These are phyloP conservation scores for Latrodectus geometricus DNA, from an alignment of 1,140 invertebrate species.

Conservation along the genomic window DNA sequence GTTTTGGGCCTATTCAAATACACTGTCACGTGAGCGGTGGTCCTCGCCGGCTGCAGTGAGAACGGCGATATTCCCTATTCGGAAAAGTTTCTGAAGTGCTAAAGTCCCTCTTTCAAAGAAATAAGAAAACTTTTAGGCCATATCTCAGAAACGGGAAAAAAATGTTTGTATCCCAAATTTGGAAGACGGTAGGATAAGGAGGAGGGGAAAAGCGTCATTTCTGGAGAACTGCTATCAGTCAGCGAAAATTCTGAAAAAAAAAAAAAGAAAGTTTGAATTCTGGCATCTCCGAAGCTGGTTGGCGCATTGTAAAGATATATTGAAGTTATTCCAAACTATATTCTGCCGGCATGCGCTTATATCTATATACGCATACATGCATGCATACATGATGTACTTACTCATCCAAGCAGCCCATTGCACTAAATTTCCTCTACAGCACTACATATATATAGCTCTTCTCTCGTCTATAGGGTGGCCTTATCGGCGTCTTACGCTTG, in stretches of 20 bases:
- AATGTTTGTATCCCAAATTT: slow-evolving; percentile 1
- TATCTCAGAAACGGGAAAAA: slow-evolving; percentile 30
- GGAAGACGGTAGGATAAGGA: background rate
- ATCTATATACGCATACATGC: slow-evolving; percentile 10
- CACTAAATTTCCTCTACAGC: slow-evolving; percentile 42
- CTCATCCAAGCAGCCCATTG: slow-evolving; percentile 25
- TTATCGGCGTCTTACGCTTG: slow-evolving; percentile 51
- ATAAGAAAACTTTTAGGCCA: background rate
- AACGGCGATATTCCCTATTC: background rate
- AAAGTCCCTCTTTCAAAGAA: slow-evolving; percentile 1
- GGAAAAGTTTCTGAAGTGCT: background rate
- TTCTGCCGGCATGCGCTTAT: background rate
- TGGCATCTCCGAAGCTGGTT: background rate
- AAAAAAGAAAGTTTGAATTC: slow-evolving; percentile 9
- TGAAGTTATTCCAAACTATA: background rate
- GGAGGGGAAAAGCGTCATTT: slow-evolving; percentile 3
- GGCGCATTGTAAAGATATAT: background rate
- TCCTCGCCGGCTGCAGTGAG: slow-evolving; percentile 12
- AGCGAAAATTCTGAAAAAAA: background rate
- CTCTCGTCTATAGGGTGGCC: slow-evolving; percentile 18
- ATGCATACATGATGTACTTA: slow-evolving; percentile 34
- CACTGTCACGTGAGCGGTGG: background rate
- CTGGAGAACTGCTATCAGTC: slow-evolving; percentile 2
- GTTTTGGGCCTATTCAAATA: slow-evolving; percentile 34
- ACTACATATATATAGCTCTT: background rate